Evolutionary conservation across 1,140 invertebrate genomes (phyloP), one percentile per base, ranked within the genome.

Genomic region (Drosophila prosaltans): DNA sequence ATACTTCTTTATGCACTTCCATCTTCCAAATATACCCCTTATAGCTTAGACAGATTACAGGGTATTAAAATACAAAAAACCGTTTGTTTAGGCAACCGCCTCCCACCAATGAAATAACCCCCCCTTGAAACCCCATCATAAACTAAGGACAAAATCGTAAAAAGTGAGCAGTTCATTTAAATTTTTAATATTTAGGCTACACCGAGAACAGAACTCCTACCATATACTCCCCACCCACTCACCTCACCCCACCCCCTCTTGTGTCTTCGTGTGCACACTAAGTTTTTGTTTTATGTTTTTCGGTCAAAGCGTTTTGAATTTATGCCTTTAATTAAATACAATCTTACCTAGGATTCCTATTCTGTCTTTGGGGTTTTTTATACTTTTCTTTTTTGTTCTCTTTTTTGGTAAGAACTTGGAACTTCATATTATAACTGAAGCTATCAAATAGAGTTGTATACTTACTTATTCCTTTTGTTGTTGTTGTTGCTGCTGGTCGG

Each of bases 261-360:
- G 3, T 36, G 32, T 74, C 66, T 60, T 40, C 64, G 65, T 70
- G 75, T 75, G 66, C 74, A 69, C 74, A 76, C 78, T 78, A 71
- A 61, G 70, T 81, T 85, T 36, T 77, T 81, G 67, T 81, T 69
- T 84, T 76, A 78, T 77, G 74, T 69, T 78, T 78, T 78, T 77
- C 74, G 74, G 48, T 74, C 74, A 72, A 51, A 67, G 63, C 76
- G 57, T 75, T 81, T 86, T 86, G 68, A 88, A 88, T 88, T 88
- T 88, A 88, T 88, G 83, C 84, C 83, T 89, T 88, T 88, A 88
- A 88, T 88, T 88, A 88, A 88, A 88, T 88, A 80, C 80, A 88
- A 88, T 88, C 78, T 72, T 77, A 88, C 76, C 74, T 78, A 68
- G 70, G 71, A 80, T 78, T 72, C 75, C 59, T 61, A 65, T 79